These are phyloP conservation scores for Isurus oxyrinchus DNA, from an alignment of 2,113 vertebrate genomes.

Conservation along the genomic window DNA sequence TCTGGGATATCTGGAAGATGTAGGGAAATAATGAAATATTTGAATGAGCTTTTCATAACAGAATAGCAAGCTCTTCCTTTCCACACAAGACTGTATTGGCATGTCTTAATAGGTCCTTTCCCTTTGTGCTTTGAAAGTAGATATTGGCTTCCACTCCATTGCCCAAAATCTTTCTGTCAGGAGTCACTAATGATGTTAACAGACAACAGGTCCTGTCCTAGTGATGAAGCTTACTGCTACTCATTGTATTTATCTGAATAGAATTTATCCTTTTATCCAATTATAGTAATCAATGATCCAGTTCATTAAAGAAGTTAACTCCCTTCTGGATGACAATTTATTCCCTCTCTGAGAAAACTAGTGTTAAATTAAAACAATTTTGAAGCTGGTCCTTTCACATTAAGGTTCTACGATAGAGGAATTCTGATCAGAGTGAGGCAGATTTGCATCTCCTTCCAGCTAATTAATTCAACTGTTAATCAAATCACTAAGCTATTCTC, in stretches of 20 bases:
- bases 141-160: not conserved
- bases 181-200: not conserved
- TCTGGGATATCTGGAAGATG: not conserved
- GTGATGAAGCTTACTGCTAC: not conserved
- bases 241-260: not conserved
- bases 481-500: not conserved
- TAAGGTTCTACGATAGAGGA: not conserved
- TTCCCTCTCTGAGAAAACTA: not conserved
- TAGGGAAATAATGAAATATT: not conserved
- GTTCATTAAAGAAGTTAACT: not conserved
- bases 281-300: constrained; percentile 25
- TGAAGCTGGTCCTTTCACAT: not conserved
- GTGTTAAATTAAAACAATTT: not conserved
- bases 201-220: not conserved
- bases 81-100: not conserved
- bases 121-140: not conserved
- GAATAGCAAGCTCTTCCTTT: not conserved
- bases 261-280: not conserved
- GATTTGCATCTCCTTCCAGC: not conserved
- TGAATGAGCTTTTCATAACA: not conserved
- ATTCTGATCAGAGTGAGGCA: not conserved
- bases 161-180: not conserved
- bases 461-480: not conserved
- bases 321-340: not conserved
- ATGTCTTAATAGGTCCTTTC: not conserved